Evolutionary conservation across 2,888 invertebrate species (phyloP), one percentile per base, ranked within the genome.

Genomic region (Encarsia formosa): DNA sequence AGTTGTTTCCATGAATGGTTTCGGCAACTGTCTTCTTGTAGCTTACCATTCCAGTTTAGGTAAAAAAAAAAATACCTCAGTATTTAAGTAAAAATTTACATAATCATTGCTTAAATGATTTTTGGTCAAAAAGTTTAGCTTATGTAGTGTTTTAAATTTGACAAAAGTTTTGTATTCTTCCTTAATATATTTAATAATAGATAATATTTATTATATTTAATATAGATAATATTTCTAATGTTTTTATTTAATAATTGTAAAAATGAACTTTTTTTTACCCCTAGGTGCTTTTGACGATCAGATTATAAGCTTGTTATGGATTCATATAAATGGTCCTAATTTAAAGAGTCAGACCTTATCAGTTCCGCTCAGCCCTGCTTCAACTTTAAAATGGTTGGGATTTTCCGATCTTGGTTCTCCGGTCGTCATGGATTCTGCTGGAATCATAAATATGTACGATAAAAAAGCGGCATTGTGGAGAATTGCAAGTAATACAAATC

Each of bases 381-480:
- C 83, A 1, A 81, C 80, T 58, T 73, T 92, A 24, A 72, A 78
- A 29, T 93, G 92, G 92, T 61, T 88, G 61, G 96, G 87, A 15
- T 85, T 87, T 60, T 83, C 88, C 0, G 92, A 91, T 68, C 81
- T 82, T 53, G 91, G 92, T 0, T 87, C 91, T 1, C 88, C 92
- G 0, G 81, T 84, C 23, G 77, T 84, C 16, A 79, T 82, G 68
- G 96, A 97, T 75, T 85, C 85, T 5, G 78, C 81, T 31, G 95
- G 95, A 0, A 70, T 85, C 43, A 69, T 96, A 24, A 80, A 86
- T 49, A 73, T 94, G 63, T 84, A 87, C 61, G 84, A 85, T 58
- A 76, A 81, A 19, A 76, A 82, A 50, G 83, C 84, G 46, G 82
- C 81, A 32, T 76, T 84, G 5, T 96, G 96, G 96, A 79, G 85